A percentile compares a stretch with the other conserved stretches of the same genome.
phyloP scores from a whole-genome alignment of 2,888 invertebrate genomes.

The Hermaeophaga mercurialis region DNA sequence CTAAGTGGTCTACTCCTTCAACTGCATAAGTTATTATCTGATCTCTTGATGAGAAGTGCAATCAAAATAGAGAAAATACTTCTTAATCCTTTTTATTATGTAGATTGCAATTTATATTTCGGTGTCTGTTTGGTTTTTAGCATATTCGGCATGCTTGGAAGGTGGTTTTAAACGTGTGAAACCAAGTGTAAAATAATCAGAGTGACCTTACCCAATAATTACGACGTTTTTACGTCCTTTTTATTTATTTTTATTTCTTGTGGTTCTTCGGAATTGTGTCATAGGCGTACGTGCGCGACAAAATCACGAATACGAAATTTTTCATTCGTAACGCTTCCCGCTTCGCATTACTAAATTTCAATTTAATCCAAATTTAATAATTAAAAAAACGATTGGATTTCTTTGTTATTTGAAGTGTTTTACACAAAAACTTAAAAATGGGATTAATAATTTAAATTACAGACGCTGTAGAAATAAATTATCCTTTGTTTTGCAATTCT shows the following conservation, averaged over 20 bases:
- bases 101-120: constrained; percentile 6
- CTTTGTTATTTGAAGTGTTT: not conserved
- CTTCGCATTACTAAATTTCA: constrained; percentile 16
- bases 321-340: constrained; percentile 31
- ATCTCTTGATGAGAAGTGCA: too few species aligned
- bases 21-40: too few species aligned
- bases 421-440: not conserved
- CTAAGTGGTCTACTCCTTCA: too few species aligned
- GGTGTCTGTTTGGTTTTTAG: constrained; percentile 3
- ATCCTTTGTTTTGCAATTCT: not conserved
- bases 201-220: constrained; percentile 49
- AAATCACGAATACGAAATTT: constrained; percentile 36
- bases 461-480: not conserved
- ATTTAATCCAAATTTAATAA: constrained; percentile 16
- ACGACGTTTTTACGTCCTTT: constrained; percentile 35
- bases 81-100: too few species aligned
- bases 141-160: constrained; percentile 22
- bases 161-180: constrained; percentile 36
- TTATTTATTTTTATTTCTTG: constrained; percentile 35
- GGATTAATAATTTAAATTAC: constrained; percentile 4
- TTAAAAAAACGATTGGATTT: constrained; percentile 10
- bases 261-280: constrained; percentile 44
- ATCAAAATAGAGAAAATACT: too few species aligned
- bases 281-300: constrained; percentile 44
- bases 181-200: constrained; percentile 49